Base-by-base conservation (phyloP, 2,113 vertebrate species). In the Plecotus auritus region DNA sequence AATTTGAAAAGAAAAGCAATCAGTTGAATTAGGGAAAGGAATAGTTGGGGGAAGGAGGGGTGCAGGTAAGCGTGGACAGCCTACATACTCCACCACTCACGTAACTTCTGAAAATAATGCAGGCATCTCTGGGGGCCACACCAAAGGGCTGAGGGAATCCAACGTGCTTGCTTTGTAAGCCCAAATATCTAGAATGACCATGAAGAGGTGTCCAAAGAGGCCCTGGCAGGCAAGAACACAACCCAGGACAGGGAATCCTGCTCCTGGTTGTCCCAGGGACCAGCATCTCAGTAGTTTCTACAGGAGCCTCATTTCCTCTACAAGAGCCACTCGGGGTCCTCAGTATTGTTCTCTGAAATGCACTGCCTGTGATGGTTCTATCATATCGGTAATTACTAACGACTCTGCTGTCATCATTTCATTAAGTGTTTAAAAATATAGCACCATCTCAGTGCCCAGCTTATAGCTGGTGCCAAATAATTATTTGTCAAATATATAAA, bases 1-100 rank as follows among this genome's bases (percentile, higher is more conserved):
- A 96, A 96, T 93, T 74, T 95, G 81, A 54, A 88, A 90, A 96
- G 95, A 94, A 94, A 93, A 96, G 92, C 87, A 94, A 93, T 95
- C 96, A 94, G 90, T 20, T 88, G 88, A 93, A 93, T 84, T 83
- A 88, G 16, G 49, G 69, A 92, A 95, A 95, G 85, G 73, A 95
- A 78, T 14, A 84, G 85, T 64, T 72, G 13, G 18, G 7, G 35
- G 35, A 73, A 14, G 70, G 12, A 13, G 40, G 40, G 7, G 23
- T 3, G 40, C 26, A 26, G 18, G 12, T 12, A 54, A 77, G 69
- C 47, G 16, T 23, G 23, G 14, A n/a, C 42, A 10, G 64, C 45
- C 85, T 23, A 37, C 42, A 10, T 4, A 12, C 42, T 64, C 66
- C 35, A 4, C 28, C 49, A 67, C 35, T 45, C 66, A 37, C 14